A percentile compares a stretch with the other conserved stretches of the same genome.
phyloP scores from a whole-genome alignment of 2,797 vertebrate genomes.

The Falco rusticolus region DNA sequence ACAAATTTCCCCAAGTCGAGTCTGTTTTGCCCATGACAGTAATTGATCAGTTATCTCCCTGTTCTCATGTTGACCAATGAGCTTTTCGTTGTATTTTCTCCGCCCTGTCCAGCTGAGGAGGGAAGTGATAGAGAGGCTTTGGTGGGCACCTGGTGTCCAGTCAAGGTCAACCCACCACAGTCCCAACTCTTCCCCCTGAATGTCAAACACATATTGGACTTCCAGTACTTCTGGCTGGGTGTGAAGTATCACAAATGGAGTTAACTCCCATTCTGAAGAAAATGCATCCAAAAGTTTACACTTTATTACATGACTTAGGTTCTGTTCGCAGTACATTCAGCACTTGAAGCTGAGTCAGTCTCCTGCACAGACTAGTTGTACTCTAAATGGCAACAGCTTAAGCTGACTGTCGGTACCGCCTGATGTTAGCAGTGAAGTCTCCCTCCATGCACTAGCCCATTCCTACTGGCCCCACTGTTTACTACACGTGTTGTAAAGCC shows the following conservation, averaged over 20 bases:
- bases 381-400: conserved; percentile 39
- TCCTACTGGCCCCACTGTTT: neutral
- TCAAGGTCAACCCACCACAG: neutral
- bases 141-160: no score
- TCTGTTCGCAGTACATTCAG: conserved; percentile 25
- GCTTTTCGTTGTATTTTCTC: neutral
- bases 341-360: conserved; percentile 21
- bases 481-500: conserved; percentile 44
- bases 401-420: conserved; percentile 28
- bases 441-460: neutral
- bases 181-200: neutral
- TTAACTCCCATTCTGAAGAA: conserved; percentile 38
- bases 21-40: neutral
- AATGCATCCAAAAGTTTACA: conserved; percentile 58
- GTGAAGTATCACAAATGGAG: neutral
- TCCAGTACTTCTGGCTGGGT: neutral
- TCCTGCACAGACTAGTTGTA: neutral
- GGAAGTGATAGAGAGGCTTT: neutral
- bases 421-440: conserved; percentile 22
- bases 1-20: neutral
- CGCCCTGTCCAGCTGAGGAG: neutral
- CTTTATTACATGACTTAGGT: conserved; percentile 31
- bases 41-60: neutral
- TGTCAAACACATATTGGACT: neutral
- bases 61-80: neutral